Percentiles rank a stretch among this genome's conserved stretches.
Conservation (phyloP, 2,113 vertebrate species). For the Bufo gargarizans region DNA sequence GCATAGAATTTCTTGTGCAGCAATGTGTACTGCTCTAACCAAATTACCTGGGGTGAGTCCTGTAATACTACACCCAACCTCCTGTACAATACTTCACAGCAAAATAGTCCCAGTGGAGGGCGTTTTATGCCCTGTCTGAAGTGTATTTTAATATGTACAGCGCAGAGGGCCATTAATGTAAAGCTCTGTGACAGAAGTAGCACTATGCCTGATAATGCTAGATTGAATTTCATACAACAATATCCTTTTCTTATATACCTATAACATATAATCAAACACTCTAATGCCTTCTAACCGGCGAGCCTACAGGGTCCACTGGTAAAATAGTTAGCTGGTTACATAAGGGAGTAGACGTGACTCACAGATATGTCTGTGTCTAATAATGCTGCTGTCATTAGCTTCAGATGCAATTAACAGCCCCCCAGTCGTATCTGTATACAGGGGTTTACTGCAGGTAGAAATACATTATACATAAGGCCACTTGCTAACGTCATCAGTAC, state of each 20-base stretch:
- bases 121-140: conserved; percentile 25
- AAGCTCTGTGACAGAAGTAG: conserved; percentile 21
- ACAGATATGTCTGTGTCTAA: background rate
- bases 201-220: conserved; percentile 31
- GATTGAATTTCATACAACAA: conserved; percentile 17
- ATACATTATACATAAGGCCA: background rate
- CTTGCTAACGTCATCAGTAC: background rate
- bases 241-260: background rate
- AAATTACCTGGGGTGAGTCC: conserved; percentile 17
- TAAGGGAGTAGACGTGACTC: background rate
- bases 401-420: background rate
- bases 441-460: background rate
- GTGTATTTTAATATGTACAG: conserved; percentile 39
- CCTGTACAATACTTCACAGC: conserved; percentile 45
- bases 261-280: background rate
- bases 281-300: background rate
- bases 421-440: background rate
- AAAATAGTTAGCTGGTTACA: background rate
- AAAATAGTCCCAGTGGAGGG: conserved; percentile 7
- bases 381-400: background rate
- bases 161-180: conserved; percentile 29
- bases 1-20: conserved; percentile 18
- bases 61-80: conserved; percentile 47
- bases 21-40: conserved; percentile 1
- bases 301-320: background rate